phyloP scores from a whole-genome alignment of 2,888 invertebrate genomes.

The Hemicrepidius hirtus region DNA sequence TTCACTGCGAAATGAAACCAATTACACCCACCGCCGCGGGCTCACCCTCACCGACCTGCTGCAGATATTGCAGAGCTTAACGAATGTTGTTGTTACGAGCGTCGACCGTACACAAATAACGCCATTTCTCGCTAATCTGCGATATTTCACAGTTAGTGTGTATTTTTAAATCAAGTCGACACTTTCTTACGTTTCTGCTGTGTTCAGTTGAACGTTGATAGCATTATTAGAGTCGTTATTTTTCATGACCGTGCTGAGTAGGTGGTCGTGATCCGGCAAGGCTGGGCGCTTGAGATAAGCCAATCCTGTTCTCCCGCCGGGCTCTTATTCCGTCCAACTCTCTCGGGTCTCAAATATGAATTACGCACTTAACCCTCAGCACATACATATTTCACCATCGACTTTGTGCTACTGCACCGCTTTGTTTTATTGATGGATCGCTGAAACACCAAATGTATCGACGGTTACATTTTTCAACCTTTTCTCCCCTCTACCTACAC shows the following conservation, averaged over 20 bases:
- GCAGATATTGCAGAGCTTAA: constrained; percentile 53
- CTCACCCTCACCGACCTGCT: constrained; percentile 51
- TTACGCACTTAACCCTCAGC: constrained; percentile 66
- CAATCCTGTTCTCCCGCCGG: constrained; percentile 61
- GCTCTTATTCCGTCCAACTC: constrained; percentile 57
- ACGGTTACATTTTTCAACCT: constrained; percentile 15
- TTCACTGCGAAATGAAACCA: constrained; percentile 65
- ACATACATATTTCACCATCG: constrained; percentile 64
- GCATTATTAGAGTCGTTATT: constrained; percentile 70
- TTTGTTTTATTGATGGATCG: constrained; percentile 51
- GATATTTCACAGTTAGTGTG: constrained; percentile 61
- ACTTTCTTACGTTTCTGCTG: constrained; percentile 63
- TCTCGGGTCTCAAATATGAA: constrained; percentile 64
- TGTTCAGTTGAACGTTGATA: constrained; percentile 65
- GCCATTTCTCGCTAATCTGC: constrained; percentile 57
- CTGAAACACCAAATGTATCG: constrained; percentile 13
- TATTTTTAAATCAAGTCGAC: constrained; percentile 60
- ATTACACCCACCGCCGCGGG: constrained; percentile 60
- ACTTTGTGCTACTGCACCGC: constrained; percentile 51
- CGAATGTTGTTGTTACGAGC: constrained; percentile 53
- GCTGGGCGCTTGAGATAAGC: constrained; percentile 69
- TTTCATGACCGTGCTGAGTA: constrained; percentile 65
- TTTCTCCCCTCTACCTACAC: background rate
- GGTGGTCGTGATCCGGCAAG: constrained; percentile 63
- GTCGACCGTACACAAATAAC: constrained; percentile 54